A percentile compares a stretch with the other conserved stretches of the same genome.
These are phyloP conservation scores for Paramuricea clavata DNA, from an alignment of 92 coral and sea anemone species.

Conservation along the genomic window DNA sequence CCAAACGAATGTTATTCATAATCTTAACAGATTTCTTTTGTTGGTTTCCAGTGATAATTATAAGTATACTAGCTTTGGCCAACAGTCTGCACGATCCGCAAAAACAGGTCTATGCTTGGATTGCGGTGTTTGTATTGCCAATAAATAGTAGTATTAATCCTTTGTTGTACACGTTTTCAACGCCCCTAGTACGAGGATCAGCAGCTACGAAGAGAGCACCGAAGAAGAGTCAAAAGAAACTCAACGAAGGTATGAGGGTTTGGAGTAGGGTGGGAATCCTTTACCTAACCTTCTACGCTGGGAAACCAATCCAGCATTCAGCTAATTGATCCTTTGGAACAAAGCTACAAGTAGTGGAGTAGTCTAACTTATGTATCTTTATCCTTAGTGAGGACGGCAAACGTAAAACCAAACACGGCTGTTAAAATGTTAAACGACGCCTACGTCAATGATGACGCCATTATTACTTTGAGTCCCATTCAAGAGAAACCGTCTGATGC, in stretches of 20 bases:
- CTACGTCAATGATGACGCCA: not conserved
- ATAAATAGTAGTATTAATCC: constrained; percentile 88
- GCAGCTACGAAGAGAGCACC: not conserved
- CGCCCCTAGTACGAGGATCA: constrained; percentile 9
- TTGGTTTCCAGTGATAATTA: constrained; percentile 95
- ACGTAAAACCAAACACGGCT: not conserved
- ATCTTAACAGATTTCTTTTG: constrained; percentile 86
- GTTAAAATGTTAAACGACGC: constrained; percentile 3
- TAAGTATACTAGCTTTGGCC: constrained; percentile 75
- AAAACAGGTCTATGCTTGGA: no score
- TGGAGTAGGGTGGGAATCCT: no score
- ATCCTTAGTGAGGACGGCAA: not conserved
- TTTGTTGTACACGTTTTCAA: constrained; percentile 84
- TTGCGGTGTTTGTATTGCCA: constrained; percentile 93
- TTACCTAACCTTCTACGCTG: no score
- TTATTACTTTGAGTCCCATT: not conserved
- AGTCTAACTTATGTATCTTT: no score
- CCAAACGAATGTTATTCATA: constrained; percentile 80
- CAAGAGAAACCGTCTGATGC: not conserved
- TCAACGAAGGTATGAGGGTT: not conserved
- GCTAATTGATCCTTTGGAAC: no score
- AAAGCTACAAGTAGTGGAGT: no score
- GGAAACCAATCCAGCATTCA: no score
- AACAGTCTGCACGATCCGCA: constrained; percentile 81
- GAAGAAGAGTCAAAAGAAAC: not conserved